Base-by-base conservation (phyloP, 2,113 vertebrate species). In the Malurus alboscapulatus region DNA sequence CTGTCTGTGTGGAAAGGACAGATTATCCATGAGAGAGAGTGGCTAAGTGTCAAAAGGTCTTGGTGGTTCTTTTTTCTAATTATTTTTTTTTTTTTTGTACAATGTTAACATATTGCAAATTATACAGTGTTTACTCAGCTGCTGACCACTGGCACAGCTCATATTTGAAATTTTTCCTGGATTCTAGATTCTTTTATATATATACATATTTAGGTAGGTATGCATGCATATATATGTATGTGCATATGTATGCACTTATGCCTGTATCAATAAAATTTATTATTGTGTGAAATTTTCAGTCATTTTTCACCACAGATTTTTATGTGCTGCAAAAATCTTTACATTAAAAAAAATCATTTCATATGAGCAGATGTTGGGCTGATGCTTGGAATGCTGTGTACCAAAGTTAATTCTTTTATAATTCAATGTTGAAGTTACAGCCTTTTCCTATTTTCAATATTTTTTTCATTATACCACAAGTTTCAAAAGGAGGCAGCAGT, bases 381-480 rank as follows among this genome's bases (percentile, higher is more conserved):
- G 25, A 25, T 90, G 14, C 4, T 51, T 24, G 3, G 16, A 87
- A 71, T 59, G 19, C 1, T 25, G 13, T 69, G 5, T 48, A 5
- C 6, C 10, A 65, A 55, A 74, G 10, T 65, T 29, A 14, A 0
- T 38, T 18, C 14, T 78, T 69, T 53, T 25, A 12, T 36, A 53
- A 63, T 4, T 78, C 17, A 40, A 0, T 55, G 25, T 74, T 29
- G 9, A 69, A 79, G 16, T 45, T 50, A 36, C 4, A 54, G 10
- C 17, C 2, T 8, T 29, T 36, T 16, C 18, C 4, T 8, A 4
- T 5, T 2, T 2, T 11, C 7, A 3, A 5, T 20, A 53, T 78
- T 86, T 77, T 88, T 24, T 44, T 50, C 8, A 40, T n/a, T 69
- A 20, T 26, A 7, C 7, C 38, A 14, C 38, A 5, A 66, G 11